Conservation (phyloP, 2,797 vertebrate genomes). For the Spheniscus humboldti region DNA sequence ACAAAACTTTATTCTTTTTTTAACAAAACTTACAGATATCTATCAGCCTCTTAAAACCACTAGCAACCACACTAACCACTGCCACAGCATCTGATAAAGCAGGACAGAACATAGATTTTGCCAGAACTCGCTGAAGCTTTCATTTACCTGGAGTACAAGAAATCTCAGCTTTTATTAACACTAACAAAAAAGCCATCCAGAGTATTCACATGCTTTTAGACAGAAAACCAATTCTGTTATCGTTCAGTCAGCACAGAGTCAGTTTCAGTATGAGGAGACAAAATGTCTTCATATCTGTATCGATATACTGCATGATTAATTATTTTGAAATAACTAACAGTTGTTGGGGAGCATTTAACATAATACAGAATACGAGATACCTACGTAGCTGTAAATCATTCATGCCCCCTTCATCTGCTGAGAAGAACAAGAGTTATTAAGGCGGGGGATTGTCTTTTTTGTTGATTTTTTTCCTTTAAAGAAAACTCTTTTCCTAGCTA, state of each 20-base stretch:
- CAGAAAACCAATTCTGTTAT: not conserved
- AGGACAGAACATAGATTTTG: not conserved
- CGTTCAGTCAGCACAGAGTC: not conserved
- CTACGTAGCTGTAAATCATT: not conserved
- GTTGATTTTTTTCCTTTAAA: not conserved
- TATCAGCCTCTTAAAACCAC: not conserved
- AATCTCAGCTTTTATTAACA: not conserved
- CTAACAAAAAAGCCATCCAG: not conserved
- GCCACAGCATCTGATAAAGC: not conserved
- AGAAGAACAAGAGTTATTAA: not conserved
- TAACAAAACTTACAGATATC: not conserved
- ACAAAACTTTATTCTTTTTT: not conserved
- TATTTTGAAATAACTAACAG: not conserved
- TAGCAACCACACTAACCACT: not conserved
- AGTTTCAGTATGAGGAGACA: not conserved
- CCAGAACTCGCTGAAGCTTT: not conserved
- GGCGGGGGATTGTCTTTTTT: not conserved
- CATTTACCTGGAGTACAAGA: not conserved
- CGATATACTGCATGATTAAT: not conserved
- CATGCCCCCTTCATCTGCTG: not conserved
- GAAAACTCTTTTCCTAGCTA: not conserved
- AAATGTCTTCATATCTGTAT: not conserved
- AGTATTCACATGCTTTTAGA: not conserved
- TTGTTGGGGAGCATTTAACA: not conserved
- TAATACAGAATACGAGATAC: not conserved